Conservation (phyloP, 2,797 vertebrate species). For the Urophycis tenuis region DNA sequence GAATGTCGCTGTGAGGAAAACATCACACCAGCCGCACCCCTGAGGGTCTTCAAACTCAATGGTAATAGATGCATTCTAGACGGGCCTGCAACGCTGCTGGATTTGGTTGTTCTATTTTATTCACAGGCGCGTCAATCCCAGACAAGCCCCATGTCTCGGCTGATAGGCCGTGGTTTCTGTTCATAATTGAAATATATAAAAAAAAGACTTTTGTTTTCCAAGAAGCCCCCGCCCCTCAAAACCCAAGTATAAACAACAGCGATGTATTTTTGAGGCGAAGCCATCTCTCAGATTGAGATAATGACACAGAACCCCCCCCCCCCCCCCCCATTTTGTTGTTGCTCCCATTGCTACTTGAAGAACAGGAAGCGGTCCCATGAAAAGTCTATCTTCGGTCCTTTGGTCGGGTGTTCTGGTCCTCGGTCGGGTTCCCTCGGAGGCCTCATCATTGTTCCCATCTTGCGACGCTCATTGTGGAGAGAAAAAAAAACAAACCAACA, state of each 20-base stretch:
- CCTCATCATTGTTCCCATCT: neutral
- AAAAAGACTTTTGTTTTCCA: neutral
- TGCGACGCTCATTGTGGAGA: neutral
- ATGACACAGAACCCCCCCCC: neutral
- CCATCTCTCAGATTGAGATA: neutral
- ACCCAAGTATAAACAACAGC: neutral
- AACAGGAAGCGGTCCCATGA: neutral
- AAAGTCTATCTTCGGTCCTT: neutral
- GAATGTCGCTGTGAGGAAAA: neutral
- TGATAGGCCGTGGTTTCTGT: neutral
- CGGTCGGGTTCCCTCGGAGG: neutral
- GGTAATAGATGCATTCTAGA: neutral
- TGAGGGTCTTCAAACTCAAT: neutral
- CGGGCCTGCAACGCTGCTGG: neutral
- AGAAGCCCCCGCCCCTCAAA: neutral
- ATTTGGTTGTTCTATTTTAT: neutral
- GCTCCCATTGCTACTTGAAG: neutral
- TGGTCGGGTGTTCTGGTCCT: neutral
- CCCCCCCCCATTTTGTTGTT: too few species aligned
- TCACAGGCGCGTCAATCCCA: neutral
- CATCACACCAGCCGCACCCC: neutral
- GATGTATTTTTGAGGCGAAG: neutral
- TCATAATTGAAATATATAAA: neutral
- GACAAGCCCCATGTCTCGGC: neutral
- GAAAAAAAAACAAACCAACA: too few species aligned